Evolutionary conservation across 2,888 invertebrate genomes (phyloP).

Genomic region (Phengaris arion): DNA sequence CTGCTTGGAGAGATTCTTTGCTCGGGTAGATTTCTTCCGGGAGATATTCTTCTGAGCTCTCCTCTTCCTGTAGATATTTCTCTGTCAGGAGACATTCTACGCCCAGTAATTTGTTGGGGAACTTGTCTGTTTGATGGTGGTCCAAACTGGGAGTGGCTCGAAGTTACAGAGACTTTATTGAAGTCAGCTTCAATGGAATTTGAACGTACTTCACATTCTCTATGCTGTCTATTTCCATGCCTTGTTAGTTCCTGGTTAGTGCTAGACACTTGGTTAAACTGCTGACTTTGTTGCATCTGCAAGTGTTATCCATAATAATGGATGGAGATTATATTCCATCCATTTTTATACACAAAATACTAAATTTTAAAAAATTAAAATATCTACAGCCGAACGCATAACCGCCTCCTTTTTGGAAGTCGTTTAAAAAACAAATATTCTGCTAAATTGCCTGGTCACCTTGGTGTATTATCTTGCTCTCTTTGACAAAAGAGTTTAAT

Average conservation of each 20-base stretch:
- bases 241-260: not conserved
- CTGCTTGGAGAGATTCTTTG: slow-evolving; percentile 30
- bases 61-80: slow-evolving; percentile 38
- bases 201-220: not conserved
- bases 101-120: not conserved
- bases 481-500: no score
- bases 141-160: not conserved
- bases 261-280: not conserved
- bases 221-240: not conserved
- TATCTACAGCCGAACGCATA: no score
- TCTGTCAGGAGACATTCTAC: slow-evolving; percentile 31
- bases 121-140: slow-evolving; percentile 20
- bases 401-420: no score
- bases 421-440: no score
- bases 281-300: slow-evolving; percentile 5
- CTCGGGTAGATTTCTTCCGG: slow-evolving; percentile 34
- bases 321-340: not conserved
- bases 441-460: no score
- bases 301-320: not conserved
- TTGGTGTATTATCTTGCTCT: no score
- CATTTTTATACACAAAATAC: not conserved
- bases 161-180: slow-evolving; percentile 28
- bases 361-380: no score
- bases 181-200: not conserved
- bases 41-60: slow-evolving; percentile 41